phyloP scores from a whole-genome alignment of 2,113 vertebrate species.

The Pangasianodon hypophthalmus region DNA sequence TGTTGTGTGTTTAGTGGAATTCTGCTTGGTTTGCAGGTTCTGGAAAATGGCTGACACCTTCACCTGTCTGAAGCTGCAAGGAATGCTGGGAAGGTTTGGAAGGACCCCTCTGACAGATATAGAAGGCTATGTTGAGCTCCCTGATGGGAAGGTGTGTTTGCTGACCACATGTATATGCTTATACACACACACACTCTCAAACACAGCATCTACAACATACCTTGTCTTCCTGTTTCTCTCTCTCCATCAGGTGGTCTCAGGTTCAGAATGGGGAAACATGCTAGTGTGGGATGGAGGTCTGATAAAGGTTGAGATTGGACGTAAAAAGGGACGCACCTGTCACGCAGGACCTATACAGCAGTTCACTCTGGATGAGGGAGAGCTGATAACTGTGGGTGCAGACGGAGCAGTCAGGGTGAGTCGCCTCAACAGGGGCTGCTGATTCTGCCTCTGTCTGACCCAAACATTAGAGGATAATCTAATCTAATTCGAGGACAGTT shows the following conservation, averaged over 20 bases:
- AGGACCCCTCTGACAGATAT: constrained; percentile 84
- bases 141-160: constrained; percentile 86
- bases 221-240: not conserved
- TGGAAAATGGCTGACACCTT: constrained; percentile 90
- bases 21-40: constrained; percentile 74
- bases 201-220: not conserved
- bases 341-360: constrained; percentile 83
- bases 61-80: constrained; percentile 90
- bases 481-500: not conserved
- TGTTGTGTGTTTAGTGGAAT: not conserved
- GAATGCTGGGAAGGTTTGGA: constrained; percentile 86
- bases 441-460: not conserved
- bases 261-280: constrained; percentile 94
- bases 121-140: constrained; percentile 84
- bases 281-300: constrained; percentile 89
- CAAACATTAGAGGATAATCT: no score
- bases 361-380: constrained; percentile 84
- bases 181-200: not conserved
- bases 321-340: constrained; percentile 72
- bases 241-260: constrained; percentile 84
- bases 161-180: not conserved
- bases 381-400: constrained; percentile 83
- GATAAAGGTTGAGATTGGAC: constrained; percentile 89
- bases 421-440: not conserved
- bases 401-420: constrained; percentile 87